Percentiles rank a stretch among this genome's conserved stretches.
Evolutionary conservation across 2,113 vertebrate species (phyloP).

Genomic region (Picathartes gymnocephalus): DNA sequence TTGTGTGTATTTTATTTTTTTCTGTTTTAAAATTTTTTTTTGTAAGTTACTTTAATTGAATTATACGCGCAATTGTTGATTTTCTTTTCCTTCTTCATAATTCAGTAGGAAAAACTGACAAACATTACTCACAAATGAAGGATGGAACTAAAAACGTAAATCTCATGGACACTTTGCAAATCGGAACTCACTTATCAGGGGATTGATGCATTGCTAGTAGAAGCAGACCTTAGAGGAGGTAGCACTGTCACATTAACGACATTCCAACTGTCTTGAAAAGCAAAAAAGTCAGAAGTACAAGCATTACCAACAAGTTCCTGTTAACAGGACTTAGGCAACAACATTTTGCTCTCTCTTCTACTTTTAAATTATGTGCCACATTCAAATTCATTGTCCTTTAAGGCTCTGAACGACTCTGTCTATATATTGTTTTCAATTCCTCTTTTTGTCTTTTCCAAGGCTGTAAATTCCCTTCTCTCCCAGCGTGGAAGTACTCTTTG

Average conservation of each 20-base stretch:
- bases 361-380: not conserved
- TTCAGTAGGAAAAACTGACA: not conserved
- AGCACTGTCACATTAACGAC: not conserved
- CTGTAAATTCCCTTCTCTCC: not conserved
- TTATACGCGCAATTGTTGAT: not conserved
- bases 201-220: not conserved
- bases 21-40: not conserved
- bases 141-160: not conserved
- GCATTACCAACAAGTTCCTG: not conserved
- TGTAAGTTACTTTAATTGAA: not conserved
- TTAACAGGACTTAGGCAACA: not conserved
- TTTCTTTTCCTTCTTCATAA: not conserved
- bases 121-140: not conserved
- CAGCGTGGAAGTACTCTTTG: not conserved
- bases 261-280: not conserved
- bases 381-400: not conserved
- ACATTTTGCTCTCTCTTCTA: not conserved
- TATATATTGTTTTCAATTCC: not conserved
- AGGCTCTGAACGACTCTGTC: not conserved
- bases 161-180: not conserved
- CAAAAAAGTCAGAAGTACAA: not conserved
- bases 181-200: accelerated
- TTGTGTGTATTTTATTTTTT: not conserved
- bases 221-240: not conserved
- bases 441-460: not conserved